Conservation (phyloP, 1,140 invertebrate species). For the Thalassaphorura encarpata region DNA sequence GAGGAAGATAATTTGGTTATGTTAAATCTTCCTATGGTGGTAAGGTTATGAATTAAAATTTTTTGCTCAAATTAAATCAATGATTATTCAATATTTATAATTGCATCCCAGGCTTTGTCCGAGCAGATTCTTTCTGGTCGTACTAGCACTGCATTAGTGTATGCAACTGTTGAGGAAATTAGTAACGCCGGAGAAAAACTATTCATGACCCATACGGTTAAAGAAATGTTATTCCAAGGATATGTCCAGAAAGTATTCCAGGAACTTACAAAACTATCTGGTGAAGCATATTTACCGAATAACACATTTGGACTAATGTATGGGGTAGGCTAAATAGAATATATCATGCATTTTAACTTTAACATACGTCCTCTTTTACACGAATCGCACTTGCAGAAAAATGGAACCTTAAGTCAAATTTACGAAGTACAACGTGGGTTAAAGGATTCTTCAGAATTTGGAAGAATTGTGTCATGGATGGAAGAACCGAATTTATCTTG, state of each 20-base stretch:
- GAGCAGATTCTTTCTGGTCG: neutral
- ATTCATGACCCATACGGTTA: conserved; percentile 10
- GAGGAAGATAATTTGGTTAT: conserved; percentile 15
- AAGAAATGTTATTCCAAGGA: conserved; percentile 20
- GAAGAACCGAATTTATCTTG: conserved; percentile 43
- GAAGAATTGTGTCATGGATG: conserved; percentile 50
- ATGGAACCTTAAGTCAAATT: conserved; percentile 44
- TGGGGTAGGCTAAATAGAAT: conserved; percentile 8
- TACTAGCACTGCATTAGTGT: neutral
- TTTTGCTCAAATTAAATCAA: neutral
- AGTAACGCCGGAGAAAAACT: too few species aligned
- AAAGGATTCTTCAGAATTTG: conserved; percentile 54
- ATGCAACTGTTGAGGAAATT: too few species aligned
- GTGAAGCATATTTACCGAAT: conserved; percentile 16
- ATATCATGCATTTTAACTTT: neutral
- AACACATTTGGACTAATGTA: conserved; percentile 20
- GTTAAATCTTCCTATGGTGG: conserved; percentile 16
- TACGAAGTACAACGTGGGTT: conserved; percentile 57
- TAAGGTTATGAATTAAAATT: conserved; percentile 2
- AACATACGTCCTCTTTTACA: neutral
- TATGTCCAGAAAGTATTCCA: conserved; percentile 13
- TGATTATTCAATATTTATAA: too few species aligned
- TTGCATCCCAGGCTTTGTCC: neutral
- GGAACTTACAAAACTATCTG: conserved; percentile 10
- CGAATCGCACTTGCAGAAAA: conserved; percentile 43